Conservation (phyloP, 2,797 vertebrate species). For the Sebastes matsubarae region DNA sequence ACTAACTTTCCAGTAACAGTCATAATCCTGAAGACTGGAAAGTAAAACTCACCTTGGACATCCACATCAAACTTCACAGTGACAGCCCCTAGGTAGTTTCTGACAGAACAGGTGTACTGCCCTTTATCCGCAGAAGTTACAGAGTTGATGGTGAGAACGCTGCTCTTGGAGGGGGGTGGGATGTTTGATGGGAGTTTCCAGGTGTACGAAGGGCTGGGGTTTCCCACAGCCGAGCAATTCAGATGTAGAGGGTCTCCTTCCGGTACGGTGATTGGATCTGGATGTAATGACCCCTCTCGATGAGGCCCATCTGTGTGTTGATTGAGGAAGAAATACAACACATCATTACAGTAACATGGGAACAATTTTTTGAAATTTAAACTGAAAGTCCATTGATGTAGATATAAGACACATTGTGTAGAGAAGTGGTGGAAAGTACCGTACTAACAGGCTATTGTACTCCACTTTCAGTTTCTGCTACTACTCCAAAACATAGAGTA, state of each 20-base stretch:
- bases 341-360: not conserved
- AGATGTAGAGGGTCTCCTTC: slow-evolving; percentile 33
- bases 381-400: not conserved
- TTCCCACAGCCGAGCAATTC: slow-evolving; percentile 48
- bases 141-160: not conserved
- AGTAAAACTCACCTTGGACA: slow-evolving; percentile 46
- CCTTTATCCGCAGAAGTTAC: not conserved
- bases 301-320: slow-evolving; percentile 49
- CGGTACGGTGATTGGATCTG: not conserved
- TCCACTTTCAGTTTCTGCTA: not conserved
- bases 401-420: not conserved
- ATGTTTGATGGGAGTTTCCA: slow-evolving; percentile 10
- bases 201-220: slow-evolving; percentile 50
- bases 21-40: not conserved
- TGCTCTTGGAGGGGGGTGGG: fast-evolving
- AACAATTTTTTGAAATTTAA: not conserved
- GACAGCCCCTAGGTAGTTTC: fast-evolving
- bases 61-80: not conserved
- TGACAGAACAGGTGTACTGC: slow-evolving; percentile 21
- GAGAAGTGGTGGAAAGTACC: not conserved
- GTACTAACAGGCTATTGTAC: no score
- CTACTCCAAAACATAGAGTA: not conserved
- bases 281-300: fast-evolving
- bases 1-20: not conserved
- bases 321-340: not conserved